Conservation (phyloP, 2,888 invertebrate species). For the Uloborus plumipes region DNA sequence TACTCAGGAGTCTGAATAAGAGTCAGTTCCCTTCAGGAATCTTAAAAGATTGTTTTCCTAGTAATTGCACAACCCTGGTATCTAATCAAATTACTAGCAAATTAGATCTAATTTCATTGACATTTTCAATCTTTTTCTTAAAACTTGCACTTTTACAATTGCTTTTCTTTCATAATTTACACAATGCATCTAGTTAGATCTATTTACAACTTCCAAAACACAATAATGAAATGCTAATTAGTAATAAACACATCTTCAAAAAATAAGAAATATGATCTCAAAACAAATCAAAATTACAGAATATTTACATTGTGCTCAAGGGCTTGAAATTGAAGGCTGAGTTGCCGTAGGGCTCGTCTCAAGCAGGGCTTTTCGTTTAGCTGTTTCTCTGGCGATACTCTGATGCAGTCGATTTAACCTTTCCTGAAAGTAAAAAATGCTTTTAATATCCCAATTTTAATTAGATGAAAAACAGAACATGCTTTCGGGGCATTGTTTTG, state of each 20-base stretch:
- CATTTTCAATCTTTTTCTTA: too few species aligned
- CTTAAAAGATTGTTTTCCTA: too few species aligned
- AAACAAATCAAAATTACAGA: neutral
- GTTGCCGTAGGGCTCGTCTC: constrained; percentile 60
- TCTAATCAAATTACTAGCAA: too few species aligned
- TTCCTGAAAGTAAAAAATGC: constrained; percentile 74
- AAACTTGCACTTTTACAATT: neutral
- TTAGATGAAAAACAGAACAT: too few species aligned
- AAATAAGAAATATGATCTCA: constrained; percentile 2
- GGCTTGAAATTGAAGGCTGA: constrained; percentile 19
- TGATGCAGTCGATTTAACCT: constrained; percentile 86
- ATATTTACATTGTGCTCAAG: neutral
- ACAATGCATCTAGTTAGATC: neutral
- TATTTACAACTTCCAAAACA: constrained; percentile 1
- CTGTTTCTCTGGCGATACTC: constrained; percentile 84
- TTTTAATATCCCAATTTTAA: too few species aligned
- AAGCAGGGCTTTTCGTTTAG: constrained; percentile 77
- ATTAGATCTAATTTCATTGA: too few species aligned
- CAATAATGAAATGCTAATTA: neutral
- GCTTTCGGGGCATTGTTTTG: too few species aligned
- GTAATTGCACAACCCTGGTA: too few species aligned
- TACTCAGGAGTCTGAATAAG: too few species aligned
- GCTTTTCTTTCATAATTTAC: neutral
- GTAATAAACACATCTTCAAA: neutral
- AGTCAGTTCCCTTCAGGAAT: too few species aligned